Evolutionary conservation across 2,888 invertebrate species (phyloP).

Genomic region (Mechanitis mazaeus): DNA sequence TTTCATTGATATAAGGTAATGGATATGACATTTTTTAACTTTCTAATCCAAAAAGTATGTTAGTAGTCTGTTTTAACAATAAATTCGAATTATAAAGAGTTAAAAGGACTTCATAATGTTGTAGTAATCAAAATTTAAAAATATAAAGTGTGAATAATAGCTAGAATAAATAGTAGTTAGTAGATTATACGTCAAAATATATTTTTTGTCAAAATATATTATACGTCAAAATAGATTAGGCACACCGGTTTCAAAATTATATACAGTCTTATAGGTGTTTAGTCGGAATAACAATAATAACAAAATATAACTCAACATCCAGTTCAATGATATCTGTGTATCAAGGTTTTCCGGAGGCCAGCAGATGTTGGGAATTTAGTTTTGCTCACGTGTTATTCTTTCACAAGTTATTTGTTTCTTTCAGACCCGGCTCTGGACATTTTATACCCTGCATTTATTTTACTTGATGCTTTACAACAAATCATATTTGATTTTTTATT

Average conservation of each 20-base stretch:
- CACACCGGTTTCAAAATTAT: too few species aligned
- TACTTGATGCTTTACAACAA: constrained; percentile 17
- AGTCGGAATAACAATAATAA: not conserved
- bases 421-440: constrained; percentile 30
- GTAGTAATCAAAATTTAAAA: too few species aligned
- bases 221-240: too few species aligned
- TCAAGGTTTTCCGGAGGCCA: constrained; percentile 41
- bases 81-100: too few species aligned
- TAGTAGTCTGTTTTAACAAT: too few species aligned
- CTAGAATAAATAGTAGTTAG: too few species aligned
- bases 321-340: constrained; percentile 28
- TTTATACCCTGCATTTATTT: constrained; percentile 30
- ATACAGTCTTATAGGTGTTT: too few species aligned
- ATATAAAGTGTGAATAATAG: too few species aligned
- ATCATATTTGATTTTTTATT: constrained; percentile 16
- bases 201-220: too few species aligned
- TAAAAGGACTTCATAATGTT: too few species aligned
- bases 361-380: constrained; percentile 64
- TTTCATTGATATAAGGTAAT: constrained; percentile 16
- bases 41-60: too few species aligned
- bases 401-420: constrained; percentile 56
- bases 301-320: constrained; percentile 26
- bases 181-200: too few species aligned
- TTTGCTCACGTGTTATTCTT: constrained; percentile 60
- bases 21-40: not conserved